Conservation (phyloP, 2,888 invertebrate genomes). For the Troides helena region DNA sequence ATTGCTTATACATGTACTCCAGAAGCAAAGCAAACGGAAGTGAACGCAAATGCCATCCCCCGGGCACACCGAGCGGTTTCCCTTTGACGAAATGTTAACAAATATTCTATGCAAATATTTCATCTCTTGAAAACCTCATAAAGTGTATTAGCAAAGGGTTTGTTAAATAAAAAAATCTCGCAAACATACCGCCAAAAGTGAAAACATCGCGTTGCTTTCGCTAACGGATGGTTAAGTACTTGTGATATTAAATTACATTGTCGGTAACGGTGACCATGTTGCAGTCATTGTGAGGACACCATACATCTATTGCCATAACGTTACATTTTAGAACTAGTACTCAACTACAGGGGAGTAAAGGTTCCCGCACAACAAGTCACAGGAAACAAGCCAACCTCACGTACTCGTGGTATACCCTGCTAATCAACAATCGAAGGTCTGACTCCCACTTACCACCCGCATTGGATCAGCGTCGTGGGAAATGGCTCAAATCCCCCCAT, state of each 20-base stretch:
- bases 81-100: background rate
- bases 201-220: constrained; percentile 16
- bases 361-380: too few relatives aligned
- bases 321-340: too few relatives aligned
- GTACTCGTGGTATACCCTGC: too few relatives aligned
- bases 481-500: too few relatives aligned
- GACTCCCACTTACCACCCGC: too few relatives aligned
- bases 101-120: constrained; percentile 2
- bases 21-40: background rate
- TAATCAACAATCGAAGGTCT: too few relatives aligned
- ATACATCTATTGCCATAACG: too few relatives aligned
- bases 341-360: too few relatives aligned
- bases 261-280: constrained; percentile 9
- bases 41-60: background rate
- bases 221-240: constrained; percentile 14
- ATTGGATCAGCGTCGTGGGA: too few relatives aligned
- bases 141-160: background rate
- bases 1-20: too few relatives aligned
- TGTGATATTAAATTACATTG: constrained; percentile 15
- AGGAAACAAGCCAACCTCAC: too few relatives aligned
- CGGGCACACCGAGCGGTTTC: constrained; percentile 1
- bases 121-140: background rate
- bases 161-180: background rate
- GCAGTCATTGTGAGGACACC: background rate
- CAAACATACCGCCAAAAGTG: constrained; percentile 18